Conservation (phyloP, 2,888 invertebrate genomes). For the Cybosia mesomella region DNA sequence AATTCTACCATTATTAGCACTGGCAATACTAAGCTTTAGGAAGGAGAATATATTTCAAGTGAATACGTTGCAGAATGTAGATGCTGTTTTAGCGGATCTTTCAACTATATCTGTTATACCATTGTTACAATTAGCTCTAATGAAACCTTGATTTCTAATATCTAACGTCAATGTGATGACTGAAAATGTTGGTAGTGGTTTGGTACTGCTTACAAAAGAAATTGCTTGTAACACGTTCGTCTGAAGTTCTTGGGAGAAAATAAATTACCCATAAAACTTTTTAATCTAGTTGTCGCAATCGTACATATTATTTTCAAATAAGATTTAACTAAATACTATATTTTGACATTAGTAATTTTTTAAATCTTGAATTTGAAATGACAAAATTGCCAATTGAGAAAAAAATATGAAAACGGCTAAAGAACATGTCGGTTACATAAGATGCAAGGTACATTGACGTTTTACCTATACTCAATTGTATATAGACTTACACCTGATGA, state of each 20-base stretch:
- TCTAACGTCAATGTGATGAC: constrained; percentile 39
- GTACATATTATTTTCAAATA: not conserved
- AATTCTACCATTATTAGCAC: constrained; percentile 94
- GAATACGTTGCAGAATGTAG: constrained; percentile 92
- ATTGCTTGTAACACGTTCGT: constrained; percentile 5
- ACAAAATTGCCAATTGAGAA: not conserved
- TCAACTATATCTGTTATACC: constrained; percentile 95
- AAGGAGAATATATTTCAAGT: constrained; percentile 94
- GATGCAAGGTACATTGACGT: not conserved
- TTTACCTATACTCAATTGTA: too few relatives aligned
- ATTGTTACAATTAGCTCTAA: constrained; percentile 92
- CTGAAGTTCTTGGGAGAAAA: constrained; percentile 1
- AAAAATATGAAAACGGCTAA: not conserved
- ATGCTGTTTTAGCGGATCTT: constrained; percentile 95
- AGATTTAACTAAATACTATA: not conserved
- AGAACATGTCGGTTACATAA: not conserved
- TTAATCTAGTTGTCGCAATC: not conserved
- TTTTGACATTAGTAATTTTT: not conserved
- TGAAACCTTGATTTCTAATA: constrained; percentile 75
- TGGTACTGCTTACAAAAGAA: constrained; percentile 6
- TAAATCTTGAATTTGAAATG: not conserved
- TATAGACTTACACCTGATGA: not conserved
- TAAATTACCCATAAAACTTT: not conserved
- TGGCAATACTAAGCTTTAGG: constrained; percentile 94
- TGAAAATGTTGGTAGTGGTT: constrained; percentile 13